Percentiles rank a stretch among this genome's conserved stretches.
These are phyloP conservation scores for Sceliomorpha sp. DNA, from an alignment of 2,888 invertebrate species.

Conservation along the genomic window DNA sequence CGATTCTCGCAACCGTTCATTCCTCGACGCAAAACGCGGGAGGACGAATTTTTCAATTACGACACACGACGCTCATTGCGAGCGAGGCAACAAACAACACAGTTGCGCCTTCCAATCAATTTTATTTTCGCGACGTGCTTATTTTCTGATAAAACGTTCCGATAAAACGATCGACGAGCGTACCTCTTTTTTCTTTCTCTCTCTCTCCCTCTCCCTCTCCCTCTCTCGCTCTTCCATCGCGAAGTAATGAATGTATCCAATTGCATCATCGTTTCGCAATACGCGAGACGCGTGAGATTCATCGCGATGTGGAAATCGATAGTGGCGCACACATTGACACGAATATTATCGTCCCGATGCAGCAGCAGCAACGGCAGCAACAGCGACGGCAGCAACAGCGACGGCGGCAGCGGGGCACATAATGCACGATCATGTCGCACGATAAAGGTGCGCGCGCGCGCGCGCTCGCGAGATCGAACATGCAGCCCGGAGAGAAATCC, in stretches of 20 bases:
- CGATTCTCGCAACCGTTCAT: too few species aligned
- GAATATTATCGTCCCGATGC: slow-evolving; percentile 48
- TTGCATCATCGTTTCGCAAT: slow-evolving; percentile 24
- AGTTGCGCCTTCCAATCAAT: slow-evolving; percentile 31
- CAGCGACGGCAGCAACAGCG: too few species aligned
- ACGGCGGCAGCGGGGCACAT: too few species aligned
- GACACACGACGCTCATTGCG: not conserved
- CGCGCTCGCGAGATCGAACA: slow-evolving; percentile 31
- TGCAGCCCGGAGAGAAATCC: too few species aligned
- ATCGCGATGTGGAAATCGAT: slow-evolving; percentile 49
- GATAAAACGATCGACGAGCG: slow-evolving; percentile 28
- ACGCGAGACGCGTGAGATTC: slow-evolving; percentile 32
- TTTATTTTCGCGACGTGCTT: slow-evolving; percentile 35
- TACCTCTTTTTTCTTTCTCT: slow-evolving; percentile 1
- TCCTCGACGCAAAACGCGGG: too few species aligned
- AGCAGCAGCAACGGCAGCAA: too few species aligned
- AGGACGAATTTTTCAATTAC: slow-evolving; percentile 9
- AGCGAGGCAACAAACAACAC: slow-evolving; percentile 20
- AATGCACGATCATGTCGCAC: slow-evolving; percentile 39
- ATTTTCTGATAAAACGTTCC: slow-evolving; percentile 40
- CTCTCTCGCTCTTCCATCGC: too few species aligned
- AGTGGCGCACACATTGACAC: slow-evolving; percentile 46
- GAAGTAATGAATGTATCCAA: slow-evolving; percentile 11
- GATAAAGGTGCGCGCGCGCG: slow-evolving; percentile 24
- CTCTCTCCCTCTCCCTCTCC: slow-evolving; percentile 6